A percentile compares a stretch with the other conserved stretches of the same genome.
These are phyloP conservation scores for Petrocephalus zakoni DNA, from an alignment of 2,113 vertebrate species.

Conservation along the genomic window DNA sequence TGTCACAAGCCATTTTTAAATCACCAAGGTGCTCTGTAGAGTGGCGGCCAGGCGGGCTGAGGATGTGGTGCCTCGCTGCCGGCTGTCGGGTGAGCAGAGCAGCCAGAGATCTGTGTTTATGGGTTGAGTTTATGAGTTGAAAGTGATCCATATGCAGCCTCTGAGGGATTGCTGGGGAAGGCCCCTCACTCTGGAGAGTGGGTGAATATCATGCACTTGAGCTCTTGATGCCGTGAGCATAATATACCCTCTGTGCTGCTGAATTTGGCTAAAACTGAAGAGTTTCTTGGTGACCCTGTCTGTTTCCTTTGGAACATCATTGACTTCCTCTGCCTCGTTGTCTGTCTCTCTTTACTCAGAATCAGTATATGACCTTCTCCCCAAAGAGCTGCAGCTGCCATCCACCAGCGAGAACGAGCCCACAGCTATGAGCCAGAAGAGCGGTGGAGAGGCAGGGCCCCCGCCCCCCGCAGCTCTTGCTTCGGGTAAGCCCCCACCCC, in stretches of 20 bases:
- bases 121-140: constrained; percentile 6
- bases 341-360: constrained; percentile 53
- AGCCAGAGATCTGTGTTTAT: not conserved
- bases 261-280: not conserved
- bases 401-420: constrained; percentile 71
- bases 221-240: not conserved
- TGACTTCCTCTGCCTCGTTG: not conserved
- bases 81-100: no score
- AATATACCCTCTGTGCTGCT: not conserved
- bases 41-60: constrained; percentile 14
- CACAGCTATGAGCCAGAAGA: constrained; percentile 95
- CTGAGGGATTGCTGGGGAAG: not conserved
- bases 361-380: constrained; percentile 95
- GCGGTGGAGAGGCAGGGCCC: constrained; percentile 86
- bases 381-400: constrained; percentile 87
- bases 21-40: constrained; percentile 27
- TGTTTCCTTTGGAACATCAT: not conserved
- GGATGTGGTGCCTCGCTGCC: constrained; percentile 6
- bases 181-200: not conserved
- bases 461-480: constrained; percentile 78
- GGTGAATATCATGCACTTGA: not conserved
- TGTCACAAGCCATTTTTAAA: constrained; percentile 23
- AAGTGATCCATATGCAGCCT: not conserved
- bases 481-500: constrained; percentile 78
- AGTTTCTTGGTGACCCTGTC: not conserved